Evolutionary conservation across 2,797 vertebrate species (phyloP), one percentile per base, ranked within the genome.

Genomic region (Oryzias dopingdopingensis): DNA sequence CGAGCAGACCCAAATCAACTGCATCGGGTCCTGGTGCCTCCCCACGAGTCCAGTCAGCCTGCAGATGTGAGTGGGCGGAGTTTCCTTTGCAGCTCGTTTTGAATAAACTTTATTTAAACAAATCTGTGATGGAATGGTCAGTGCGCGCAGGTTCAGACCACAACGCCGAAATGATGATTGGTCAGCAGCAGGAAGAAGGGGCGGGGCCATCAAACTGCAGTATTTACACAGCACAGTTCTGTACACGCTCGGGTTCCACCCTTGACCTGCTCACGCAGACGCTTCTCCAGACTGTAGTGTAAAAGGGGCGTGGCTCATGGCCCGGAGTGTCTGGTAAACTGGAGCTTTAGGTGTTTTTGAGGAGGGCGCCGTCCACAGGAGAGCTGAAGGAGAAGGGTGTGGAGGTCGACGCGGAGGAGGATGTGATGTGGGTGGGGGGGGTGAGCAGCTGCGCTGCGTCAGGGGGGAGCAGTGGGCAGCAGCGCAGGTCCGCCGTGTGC

Each of bases 341-440:
- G 24, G 43, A 50, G 47, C 67, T 89, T 91, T 94, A 95, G 92
- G 94, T 95, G 93, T 94, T 94, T 86, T 94, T 95, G 37, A 95
- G 92, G 88, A 94, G 90, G 5, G 92, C 88, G 88, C 93, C 94
- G 88, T 96, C 93, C 65, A 94, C 94, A 14, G 91, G 78, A 66
- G 78, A 74, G 79, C 90, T 90, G 47, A 77, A 74, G 81, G 86
- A 79, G 4, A 88, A 80, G 29, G 70, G 42, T 47, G 90, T 77
- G 23, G 71, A 4, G 0, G 20, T 77, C 78, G 92, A 82, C 0
- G 87, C 76, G 2, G 86, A 79, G 4, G 89, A 80, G 29, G 70
- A 44, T 45, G 90, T 77, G 23, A 60, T 4, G 75, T 80, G 42
- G 57, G 76, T 16, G 50, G 93, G 91, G 49, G 93, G 93, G 64